A percentile compares a stretch with the other conserved stretches of the same genome.
Evolutionary conservation across 1,140 invertebrate species (phyloP).

Genomic region (Batillaria attramentaria): DNA sequence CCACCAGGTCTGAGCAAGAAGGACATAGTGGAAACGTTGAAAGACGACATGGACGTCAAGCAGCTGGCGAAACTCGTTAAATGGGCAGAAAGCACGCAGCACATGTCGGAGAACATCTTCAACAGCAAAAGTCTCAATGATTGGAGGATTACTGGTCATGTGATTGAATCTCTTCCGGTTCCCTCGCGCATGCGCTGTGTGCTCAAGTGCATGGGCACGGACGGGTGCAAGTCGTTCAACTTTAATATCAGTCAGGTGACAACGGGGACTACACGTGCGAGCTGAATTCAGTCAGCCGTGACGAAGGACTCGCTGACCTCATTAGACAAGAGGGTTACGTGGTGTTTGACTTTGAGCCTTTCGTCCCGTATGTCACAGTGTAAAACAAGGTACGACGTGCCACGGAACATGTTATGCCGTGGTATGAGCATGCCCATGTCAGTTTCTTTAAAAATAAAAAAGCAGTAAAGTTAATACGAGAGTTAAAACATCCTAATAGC

Average conservation of each 20-base stretch:
- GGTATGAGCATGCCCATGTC: too few species aligned
- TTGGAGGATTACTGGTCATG: constrained; percentile 1
- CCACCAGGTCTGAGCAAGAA: background rate
- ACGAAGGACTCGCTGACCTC: background rate
- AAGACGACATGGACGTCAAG: background rate
- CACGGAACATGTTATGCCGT: too few species aligned
- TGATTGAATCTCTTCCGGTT: background rate
- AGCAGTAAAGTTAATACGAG: too few species aligned
- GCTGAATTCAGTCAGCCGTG: background rate
- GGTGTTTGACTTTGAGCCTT: background rate
- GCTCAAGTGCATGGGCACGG: background rate
- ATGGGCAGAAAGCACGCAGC: background rate
- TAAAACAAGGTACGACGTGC: too few species aligned
- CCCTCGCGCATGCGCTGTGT: background rate
- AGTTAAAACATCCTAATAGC: too few species aligned
- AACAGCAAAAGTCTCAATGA: background rate
- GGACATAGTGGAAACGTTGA: background rate
- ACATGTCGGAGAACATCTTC: constrained; percentile 11
- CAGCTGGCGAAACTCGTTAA: background rate
- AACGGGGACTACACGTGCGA: background rate
- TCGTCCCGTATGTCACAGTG: background rate
- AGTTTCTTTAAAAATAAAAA: too few species aligned
- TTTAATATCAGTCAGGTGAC: background rate
- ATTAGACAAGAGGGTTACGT: background rate
- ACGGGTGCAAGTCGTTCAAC: constrained; percentile 2